Evolutionary conservation across 2,888 invertebrate species (phyloP).

Genomic region (Drosophila maculinotata): DNA sequence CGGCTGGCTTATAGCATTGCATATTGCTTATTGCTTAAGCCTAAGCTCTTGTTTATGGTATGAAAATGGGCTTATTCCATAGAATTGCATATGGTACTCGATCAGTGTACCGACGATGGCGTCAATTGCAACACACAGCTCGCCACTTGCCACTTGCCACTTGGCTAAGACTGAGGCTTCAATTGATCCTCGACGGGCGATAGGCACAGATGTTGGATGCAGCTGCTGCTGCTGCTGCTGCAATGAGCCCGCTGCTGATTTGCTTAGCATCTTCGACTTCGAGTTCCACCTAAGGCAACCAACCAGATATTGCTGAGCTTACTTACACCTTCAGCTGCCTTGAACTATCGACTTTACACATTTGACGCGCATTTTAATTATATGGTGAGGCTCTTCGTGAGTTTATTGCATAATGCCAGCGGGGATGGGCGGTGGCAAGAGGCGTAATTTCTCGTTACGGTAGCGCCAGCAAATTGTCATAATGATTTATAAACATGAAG

Average conservation of each 20-base stretch:
- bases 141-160: conserved; percentile 29
- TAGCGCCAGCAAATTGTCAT: conserved; percentile 67
- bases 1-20: conserved; percentile 34
- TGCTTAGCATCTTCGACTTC: conserved; percentile 32
- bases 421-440: conserved; percentile 17
- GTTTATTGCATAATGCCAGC: conserved; percentile 57
- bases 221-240: conserved; percentile 54
- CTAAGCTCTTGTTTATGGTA: conserved; percentile 59
- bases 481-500: conserved; percentile 72
- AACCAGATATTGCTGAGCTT: conserved; percentile 29
- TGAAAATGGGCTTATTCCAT: conserved; percentile 60
- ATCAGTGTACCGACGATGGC: conserved; percentile 36
- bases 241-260: conserved; percentile 31
- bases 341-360: conserved; percentile 67
- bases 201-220: conserved; percentile 48
- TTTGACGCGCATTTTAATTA: conserved; percentile 67
- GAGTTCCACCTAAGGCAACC: conserved; percentile 29
- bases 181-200: conserved; percentile 60
- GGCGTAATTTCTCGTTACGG: conserved; percentile 57
- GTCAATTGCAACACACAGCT: conserved; percentile 52
- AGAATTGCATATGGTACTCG: conserved; percentile 58
- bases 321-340: conserved; percentile 57
- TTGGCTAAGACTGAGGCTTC: conserved; percentile 43
- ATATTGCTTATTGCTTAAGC: conserved; percentile 45
- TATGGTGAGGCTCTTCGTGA: conserved; percentile 34